Evolutionary conservation across 2,888 invertebrate genomes (phyloP).

Genomic region (Nasonovia ribisnigri): DNA sequence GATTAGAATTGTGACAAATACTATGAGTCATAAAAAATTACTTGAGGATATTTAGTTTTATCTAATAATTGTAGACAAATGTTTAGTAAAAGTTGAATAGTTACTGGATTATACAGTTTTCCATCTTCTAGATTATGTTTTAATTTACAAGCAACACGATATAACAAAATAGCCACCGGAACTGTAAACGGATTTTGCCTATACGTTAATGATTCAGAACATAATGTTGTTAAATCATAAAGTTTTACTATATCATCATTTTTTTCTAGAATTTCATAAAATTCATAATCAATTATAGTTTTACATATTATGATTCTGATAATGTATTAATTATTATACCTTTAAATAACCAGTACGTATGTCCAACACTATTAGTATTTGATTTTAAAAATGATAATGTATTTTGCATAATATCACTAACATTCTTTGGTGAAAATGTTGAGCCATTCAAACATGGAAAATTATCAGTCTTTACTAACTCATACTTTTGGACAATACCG

Average conservation of each 20-base stretch:
- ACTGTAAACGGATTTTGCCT: conserved; percentile 91
- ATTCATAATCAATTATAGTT: neutral
- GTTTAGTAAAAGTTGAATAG: conserved; percentile 83
- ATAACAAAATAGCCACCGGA: conserved; percentile 92
- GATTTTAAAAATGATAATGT: conserved; percentile 91
- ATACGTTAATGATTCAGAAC: conserved; percentile 75
- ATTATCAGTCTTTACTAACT: conserved; percentile 94
- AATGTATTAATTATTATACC: conserved; percentile 71
- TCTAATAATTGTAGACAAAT: conserved; percentile 85
- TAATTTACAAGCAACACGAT: conserved; percentile 90
- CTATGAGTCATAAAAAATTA: conserved; percentile 66
- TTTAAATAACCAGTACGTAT: conserved; percentile 97
- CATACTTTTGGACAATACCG: conserved; percentile 92
- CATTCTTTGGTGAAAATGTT: conserved; percentile 87
- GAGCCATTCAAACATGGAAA: conserved; percentile 88
- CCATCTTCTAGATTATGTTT: conserved; percentile 73
- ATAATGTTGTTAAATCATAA: conserved; percentile 91
- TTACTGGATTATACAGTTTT: conserved; percentile 74
- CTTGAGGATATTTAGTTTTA: conserved; percentile 82
- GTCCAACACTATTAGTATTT: conserved; percentile 94
- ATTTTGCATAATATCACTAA: conserved; percentile 92
- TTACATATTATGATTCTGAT: neutral
- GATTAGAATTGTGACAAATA: neutral
- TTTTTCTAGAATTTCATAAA: conserved; percentile 72
- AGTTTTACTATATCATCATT: conserved; percentile 93